phyloP scores from a whole-genome alignment of 2,113 vertebrate genomes.

The Pyxicephalus adspersus region DNA sequence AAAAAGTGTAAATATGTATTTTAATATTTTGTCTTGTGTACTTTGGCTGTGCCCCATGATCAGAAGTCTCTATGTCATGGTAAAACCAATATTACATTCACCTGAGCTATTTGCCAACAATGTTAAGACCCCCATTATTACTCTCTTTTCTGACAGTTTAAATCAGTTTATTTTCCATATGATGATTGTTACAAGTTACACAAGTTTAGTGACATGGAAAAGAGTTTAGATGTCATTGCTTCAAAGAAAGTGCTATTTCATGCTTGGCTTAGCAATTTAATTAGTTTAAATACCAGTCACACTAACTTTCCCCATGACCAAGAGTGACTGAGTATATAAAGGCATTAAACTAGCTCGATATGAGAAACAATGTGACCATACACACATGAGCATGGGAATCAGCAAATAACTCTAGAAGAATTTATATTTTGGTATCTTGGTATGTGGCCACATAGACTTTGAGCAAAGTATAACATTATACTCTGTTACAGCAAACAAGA shows the following conservation, averaged over 20 bases:
- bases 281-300: slow-evolving; percentile 40
- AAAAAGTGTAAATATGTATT: too few species aligned
- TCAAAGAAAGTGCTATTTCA: slow-evolving; percentile 41
- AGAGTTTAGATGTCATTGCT: slow-evolving; percentile 35
- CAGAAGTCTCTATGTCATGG: too few species aligned
- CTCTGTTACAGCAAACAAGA: too few species aligned
- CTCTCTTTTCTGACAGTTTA: slow-evolving; percentile 1
- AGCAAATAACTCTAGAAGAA: too few species aligned
- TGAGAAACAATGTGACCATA: slow-evolving; percentile 16
- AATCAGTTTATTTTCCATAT: slow-evolving; percentile 35
- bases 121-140: not conserved
- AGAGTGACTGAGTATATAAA: not conserved
- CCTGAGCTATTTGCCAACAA: not conserved
- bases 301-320: slow-evolving; percentile 39
- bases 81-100: not conserved
- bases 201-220: slow-evolving; percentile 36
- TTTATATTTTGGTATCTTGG: too few species aligned
- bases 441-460: too few species aligned
- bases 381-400: not conserved
- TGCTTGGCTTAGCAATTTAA: slow-evolving; percentile 32
- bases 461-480: too few species aligned
- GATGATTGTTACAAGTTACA: slow-evolving; percentile 18
- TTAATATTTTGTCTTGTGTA: too few species aligned
- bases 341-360: not conserved
- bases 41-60: not conserved